A percentile compares a stretch with the other conserved stretches of the same genome.
These are phyloP conservation scores for Theropithecus gelada DNA, from an alignment of 2,113 vertebrate species.

Conservation along the genomic window DNA sequence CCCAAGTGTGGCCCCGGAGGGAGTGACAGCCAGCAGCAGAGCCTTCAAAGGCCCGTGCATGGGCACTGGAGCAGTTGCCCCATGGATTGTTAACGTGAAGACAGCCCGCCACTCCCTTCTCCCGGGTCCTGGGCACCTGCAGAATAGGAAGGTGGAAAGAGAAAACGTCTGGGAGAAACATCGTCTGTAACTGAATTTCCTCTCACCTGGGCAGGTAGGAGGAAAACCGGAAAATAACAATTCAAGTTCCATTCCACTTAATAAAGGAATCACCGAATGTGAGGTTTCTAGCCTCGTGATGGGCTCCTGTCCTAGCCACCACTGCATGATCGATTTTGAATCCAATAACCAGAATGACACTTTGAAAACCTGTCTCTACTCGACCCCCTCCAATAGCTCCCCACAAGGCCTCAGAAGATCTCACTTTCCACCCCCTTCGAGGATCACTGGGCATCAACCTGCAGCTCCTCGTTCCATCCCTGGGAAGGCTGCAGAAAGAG, in stretches of 20 bases:
- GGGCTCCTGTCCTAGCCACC: not conserved
- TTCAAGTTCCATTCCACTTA: not conserved
- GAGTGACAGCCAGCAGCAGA: not conserved
- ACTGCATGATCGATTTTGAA: not conserved
- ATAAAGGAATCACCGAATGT: not conserved
- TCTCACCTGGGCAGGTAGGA: not conserved
- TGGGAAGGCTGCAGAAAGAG: too few relatives aligned
- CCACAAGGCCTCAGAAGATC: not conserved
- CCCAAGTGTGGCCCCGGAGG: not conserved
- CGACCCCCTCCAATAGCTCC: not conserved
- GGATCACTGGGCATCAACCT: not conserved
- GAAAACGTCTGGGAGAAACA: not conserved
- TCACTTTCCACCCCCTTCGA: not conserved
- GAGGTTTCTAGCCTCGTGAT: not conserved
- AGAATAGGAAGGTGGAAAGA: not conserved
- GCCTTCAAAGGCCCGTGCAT: too few relatives aligned
- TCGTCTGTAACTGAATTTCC: not conserved
- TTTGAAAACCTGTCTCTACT: not conserved
- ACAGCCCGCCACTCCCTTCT: rapidly evolving
- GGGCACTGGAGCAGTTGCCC: too few relatives aligned
- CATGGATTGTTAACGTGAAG: rapidly evolving
- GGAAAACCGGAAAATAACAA: not conserved
- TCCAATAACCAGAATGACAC: not conserved
- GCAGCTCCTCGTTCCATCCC: rapidly evolving
- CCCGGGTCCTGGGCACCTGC: not conserved